These are phyloP conservation scores for Arvicanthis niloticus DNA, from an alignment of 2,113 vertebrate genomes.

Conservation along the genomic window DNA sequence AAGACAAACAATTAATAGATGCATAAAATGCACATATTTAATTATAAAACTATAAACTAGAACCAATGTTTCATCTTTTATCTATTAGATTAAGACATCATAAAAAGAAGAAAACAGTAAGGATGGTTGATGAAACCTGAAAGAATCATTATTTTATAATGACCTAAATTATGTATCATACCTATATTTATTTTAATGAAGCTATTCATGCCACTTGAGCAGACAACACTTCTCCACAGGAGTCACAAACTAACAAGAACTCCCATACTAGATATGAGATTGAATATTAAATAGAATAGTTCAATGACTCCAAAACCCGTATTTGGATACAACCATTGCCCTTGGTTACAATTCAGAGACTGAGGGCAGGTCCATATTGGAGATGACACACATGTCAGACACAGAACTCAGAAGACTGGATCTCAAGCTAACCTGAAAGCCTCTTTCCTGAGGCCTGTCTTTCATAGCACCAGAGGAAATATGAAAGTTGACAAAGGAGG, in stretches of 20 bases:
- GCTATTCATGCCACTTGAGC: not conserved
- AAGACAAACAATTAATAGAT: not conserved
- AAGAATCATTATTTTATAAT: not conserved
- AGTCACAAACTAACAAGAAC: not conserved
- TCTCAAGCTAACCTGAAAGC: not conserved
- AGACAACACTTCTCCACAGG: not conserved
- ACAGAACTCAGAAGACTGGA: not conserved
- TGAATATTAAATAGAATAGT: not conserved
- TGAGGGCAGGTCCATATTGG: not conserved
- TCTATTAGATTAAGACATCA: not conserved
- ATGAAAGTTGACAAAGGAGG: not conserved
- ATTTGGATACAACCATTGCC: not conserved
- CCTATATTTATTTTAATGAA: not conserved
- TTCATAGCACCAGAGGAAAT: not conserved
- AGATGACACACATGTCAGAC: not conserved
- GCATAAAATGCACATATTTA: too few relatives aligned
- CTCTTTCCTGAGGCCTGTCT: not conserved
- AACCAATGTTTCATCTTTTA: not conserved
- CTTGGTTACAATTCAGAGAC: not conserved
- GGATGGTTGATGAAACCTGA: not conserved
- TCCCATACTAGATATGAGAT: too few relatives aligned
- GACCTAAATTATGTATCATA: not conserved
- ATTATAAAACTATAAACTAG: not conserved
- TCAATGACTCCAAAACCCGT: not conserved
- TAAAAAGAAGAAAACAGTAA: not conserved